Percentiles rank a stretch among this genome's conserved stretches.
Conservation (phyloP, 2,797 vertebrate species). For the Gastrophryne carolinensis region DNA sequence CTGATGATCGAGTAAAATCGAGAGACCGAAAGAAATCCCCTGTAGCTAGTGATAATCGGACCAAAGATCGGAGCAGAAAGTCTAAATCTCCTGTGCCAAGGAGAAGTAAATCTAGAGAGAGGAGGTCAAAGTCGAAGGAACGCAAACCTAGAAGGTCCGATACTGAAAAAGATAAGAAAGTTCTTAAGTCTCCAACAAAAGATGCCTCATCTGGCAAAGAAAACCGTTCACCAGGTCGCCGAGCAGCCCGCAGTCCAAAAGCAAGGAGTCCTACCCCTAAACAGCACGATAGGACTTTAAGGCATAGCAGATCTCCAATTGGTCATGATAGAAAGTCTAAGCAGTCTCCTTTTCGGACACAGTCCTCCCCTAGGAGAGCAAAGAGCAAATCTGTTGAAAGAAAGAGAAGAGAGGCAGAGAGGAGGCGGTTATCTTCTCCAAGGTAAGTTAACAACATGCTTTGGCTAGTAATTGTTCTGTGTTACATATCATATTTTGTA, state of each 20-base stretch:
- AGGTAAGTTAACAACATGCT: constrained; percentile 71
- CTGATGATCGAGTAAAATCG: constrained; percentile 72
- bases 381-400: constrained; percentile 85
- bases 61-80: constrained; percentile 76
- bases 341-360: constrained; percentile 82
- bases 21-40: constrained; percentile 80
- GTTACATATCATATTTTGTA: neutral
- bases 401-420: constrained; percentile 83
- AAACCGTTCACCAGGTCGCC: constrained; percentile 86
- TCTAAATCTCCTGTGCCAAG: constrained; percentile 78
- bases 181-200: constrained; percentile 92
- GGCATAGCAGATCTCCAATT: constrained; percentile 74
- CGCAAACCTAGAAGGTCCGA: constrained; percentile 73
- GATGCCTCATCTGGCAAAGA: constrained; percentile 95
- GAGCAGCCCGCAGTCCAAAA: constrained; percentile 78
- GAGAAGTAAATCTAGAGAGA: constrained; percentile 79
- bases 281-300: constrained; percentile 72
- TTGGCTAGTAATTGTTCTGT: constrained; percentile 24
- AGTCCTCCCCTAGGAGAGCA: constrained; percentile 79
- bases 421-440: constrained; percentile 83
- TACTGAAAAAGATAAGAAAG: constrained; percentile 83
- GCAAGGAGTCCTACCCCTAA: constrained; percentile 85
- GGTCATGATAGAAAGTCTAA: constrained; percentile 79
- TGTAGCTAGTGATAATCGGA: constrained; percentile 76
- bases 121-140: constrained; percentile 75